Evolutionary conservation across 2,113 vertebrate genomes (phyloP), one percentile per base, ranked within the genome.

Genomic region (Phycodurus eques): DNA sequence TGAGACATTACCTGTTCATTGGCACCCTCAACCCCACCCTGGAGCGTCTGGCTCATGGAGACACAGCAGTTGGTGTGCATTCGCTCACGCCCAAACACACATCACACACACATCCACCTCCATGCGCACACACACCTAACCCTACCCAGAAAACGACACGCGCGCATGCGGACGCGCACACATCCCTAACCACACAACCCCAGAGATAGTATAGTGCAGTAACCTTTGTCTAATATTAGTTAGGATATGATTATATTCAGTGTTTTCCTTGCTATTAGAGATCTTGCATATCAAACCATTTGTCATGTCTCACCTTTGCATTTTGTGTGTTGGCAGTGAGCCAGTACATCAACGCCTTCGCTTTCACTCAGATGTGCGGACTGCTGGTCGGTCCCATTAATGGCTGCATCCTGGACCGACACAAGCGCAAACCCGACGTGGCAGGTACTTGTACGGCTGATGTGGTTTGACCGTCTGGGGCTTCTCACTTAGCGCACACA

Each of bases 311-410:
- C 66, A 65, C 60, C 6, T 27, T 57, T 39, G 22, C 8, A 17
- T 27, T 59, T 8, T 82, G 53, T 78, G 51, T 81, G 39, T 5
- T 46, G 46, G 17, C 88, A 98, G 96, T 96, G 79, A 97, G 95
- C 80, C 79, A 63, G 69, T 98, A 94, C 90, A 96, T 91, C 77
- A 97, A 97, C 4, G 95, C 95, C 31, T 98, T 98, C 33, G 95
- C 96, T 12, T 83, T 96, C 83, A 95, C 95, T 2, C 97, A 98
- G 91, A 90, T 96, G 75, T 98, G 94, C 2, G 95, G 95, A 0
- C 92, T 98, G 56, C 87, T 98, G 35, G 97, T 95, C 0, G 96
- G 95, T 31, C 96, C 96, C 2, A 97, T 95, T 95, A 98, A 98
- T 0, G 96, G 96, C 2, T 80, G 97, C 79, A 93, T 98, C 71